These are phyloP conservation scores for Nomada ruficornis DNA, from an alignment of 2,888 invertebrate genomes.

Conservation along the genomic window DNA sequence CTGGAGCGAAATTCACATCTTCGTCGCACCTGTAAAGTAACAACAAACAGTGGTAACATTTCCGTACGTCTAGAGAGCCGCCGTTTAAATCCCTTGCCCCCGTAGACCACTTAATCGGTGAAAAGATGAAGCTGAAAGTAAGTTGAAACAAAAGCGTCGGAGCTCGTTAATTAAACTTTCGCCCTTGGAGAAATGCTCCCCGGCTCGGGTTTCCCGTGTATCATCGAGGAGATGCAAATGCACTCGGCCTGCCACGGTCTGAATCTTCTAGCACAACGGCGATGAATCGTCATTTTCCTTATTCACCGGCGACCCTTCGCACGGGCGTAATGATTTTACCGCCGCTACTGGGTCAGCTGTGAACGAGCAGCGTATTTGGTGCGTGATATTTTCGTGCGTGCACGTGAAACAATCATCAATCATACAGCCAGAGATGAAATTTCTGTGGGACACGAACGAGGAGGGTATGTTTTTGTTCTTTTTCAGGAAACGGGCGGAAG, in stretches of 20 bases:
- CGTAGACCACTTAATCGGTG: conserved; percentile 9
- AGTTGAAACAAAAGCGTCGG: conserved; percentile 18
- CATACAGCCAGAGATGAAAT: not conserved
- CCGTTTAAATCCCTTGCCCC: conserved; percentile 10
- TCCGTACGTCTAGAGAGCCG: not conserved
- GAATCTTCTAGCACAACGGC: conserved; percentile 30
- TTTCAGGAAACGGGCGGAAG: too few species aligned
- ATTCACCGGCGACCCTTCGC: conserved; percentile 44
- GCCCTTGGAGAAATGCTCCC: conserved; percentile 21
- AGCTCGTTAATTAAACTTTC: conserved; percentile 31
- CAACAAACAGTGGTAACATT: not conserved
- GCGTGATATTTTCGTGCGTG: conserved; percentile 21
- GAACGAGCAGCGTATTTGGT: conserved; percentile 24
- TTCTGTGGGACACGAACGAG: not conserved
- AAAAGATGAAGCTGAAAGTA: conserved; percentile 29
- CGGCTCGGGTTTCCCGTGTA: not conserved
- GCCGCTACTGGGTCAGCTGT: conserved; percentile 13
- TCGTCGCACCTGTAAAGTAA: not conserved
- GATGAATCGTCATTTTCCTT: conserved; percentile 55
- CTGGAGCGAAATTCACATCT: too few species aligned
- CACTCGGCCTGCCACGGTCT: conserved; percentile 15
- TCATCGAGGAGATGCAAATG: conserved; percentile 19
- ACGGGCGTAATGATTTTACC: conserved; percentile 36
- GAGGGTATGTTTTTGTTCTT: too few species aligned
- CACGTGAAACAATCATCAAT: conserved; percentile 7